These are phyloP conservation scores for Heliocidaris erythrogramma DNA, from an alignment of 35 echinoderm and acorn worm species.

Conservation along the genomic window DNA sequence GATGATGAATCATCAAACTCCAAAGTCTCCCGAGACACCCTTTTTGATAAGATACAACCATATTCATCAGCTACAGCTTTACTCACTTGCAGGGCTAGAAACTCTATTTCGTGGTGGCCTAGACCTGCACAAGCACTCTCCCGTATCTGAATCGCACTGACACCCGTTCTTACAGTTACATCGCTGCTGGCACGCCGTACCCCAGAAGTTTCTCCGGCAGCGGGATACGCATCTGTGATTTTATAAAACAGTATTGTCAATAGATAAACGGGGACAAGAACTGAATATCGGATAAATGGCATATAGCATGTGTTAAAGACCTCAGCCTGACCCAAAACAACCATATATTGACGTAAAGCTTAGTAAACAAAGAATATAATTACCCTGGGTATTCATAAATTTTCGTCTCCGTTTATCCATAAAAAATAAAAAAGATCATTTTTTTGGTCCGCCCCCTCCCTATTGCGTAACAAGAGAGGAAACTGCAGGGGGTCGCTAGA, in stretches of 20 bases:
- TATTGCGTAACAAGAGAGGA: too few relatives aligned
- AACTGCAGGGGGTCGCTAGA: too few relatives aligned
- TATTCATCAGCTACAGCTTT: not conserved
- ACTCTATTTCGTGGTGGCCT: not conserved
- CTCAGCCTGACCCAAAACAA: too few relatives aligned
- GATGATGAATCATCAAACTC: too few relatives aligned
- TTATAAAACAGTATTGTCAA: too few relatives aligned
- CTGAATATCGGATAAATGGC: not conserved
- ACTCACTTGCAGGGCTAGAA: slow-evolving; percentile 22
- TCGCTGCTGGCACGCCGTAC: not conserved
- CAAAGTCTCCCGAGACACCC: too few relatives aligned
- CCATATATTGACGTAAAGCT: too few relatives aligned
- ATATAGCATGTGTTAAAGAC: not conserved
- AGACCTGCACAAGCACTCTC: slow-evolving; percentile 6
- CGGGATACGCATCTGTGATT: not conserved
- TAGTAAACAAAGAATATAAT: too few relatives aligned
- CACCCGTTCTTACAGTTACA: not conserved
- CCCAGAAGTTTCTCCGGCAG: not conserved
- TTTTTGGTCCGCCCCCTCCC: too few relatives aligned
- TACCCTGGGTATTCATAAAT: too few relatives aligned
- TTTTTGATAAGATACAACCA: not conserved
- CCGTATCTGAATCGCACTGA: not conserved
- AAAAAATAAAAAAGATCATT: too few relatives aligned
- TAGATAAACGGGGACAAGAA: not conserved
- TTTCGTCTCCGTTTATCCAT: too few relatives aligned